A percentile compares a stretch with the other conserved stretches of the same genome.
These are phyloP conservation scores for Gallinago jamesoni DNA, from an alignment of 2,113 vertebrate genomes.

Conservation along the genomic window DNA sequence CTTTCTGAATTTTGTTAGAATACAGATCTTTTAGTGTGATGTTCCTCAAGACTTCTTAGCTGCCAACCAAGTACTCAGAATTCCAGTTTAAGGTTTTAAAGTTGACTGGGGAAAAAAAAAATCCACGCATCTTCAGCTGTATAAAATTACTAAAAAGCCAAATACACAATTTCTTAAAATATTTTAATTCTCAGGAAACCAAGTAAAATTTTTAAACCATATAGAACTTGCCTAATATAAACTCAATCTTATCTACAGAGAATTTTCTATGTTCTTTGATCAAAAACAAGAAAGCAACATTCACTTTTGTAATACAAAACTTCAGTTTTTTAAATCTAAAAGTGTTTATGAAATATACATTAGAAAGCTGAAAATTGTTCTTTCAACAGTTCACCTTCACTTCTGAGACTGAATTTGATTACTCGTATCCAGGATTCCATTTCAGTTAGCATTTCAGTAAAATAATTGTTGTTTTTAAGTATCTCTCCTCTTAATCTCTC, in stretches of 20 bases:
- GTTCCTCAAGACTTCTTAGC: not conserved
- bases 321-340: not conserved
- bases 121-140: not conserved
- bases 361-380: not conserved
- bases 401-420: not conserved
- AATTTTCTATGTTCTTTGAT: not conserved
- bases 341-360: not conserved
- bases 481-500: not conserved
- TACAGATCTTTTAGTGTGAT: not conserved
- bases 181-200: not conserved
- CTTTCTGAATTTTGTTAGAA: not conserved
- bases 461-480: not conserved
- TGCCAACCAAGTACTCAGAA: not conserved
- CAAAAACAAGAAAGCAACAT: not conserved
- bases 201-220: not conserved
- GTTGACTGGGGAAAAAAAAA: not conserved
- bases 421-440: not conserved
- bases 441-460: not conserved
- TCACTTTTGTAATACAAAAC: not conserved
- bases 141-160: not conserved
- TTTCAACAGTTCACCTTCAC: not conserved
- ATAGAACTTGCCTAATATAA: not conserved
- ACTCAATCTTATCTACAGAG: not conserved
- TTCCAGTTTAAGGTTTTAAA: not conserved
- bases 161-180: not conserved